Conservation (phyloP, 1,140 invertebrate species). For the Atopsyche davidsoni region DNA sequence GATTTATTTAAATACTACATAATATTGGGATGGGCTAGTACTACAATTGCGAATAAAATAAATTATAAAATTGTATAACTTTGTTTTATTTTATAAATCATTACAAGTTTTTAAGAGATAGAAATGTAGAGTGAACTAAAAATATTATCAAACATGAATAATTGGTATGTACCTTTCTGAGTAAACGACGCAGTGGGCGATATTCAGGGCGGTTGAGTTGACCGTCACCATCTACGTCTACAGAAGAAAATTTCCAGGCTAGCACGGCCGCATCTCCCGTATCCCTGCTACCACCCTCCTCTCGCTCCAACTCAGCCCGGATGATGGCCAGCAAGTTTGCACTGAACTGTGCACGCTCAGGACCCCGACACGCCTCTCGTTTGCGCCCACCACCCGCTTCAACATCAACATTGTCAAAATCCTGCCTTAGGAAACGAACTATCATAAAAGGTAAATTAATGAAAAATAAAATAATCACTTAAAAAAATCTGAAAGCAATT, state of each 20-base stretch:
- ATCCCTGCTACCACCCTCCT: slow-evolving; percentile 35
- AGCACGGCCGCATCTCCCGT: slow-evolving; percentile 46
- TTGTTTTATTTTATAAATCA: too few relatives aligned
- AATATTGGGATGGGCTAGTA: not conserved
- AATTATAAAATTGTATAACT: too few relatives aligned
- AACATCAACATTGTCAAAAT: too few relatives aligned
- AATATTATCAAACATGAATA: slow-evolving; percentile 2
- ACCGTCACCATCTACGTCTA: slow-evolving; percentile 73
- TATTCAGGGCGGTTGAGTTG: slow-evolving; percentile 74
- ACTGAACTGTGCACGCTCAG: slow-evolving; percentile 74
- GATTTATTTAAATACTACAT: not conserved
- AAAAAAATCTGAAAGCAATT: too few relatives aligned
- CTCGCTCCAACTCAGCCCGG: slow-evolving; percentile 65
- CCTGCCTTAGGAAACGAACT: too few relatives aligned
- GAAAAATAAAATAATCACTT: too few relatives aligned
- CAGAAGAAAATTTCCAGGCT: slow-evolving; percentile 80
- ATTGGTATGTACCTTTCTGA: slow-evolving; percentile 59
- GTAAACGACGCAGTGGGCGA: slow-evolving; percentile 67
- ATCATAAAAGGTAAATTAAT: too few relatives aligned
- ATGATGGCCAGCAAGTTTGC: slow-evolving; percentile 76
- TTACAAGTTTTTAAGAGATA: not conserved
- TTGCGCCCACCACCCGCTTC: too few relatives aligned
- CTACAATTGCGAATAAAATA: not conserved
- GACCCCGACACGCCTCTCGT: too few relatives aligned
- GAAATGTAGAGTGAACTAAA: not conserved